A percentile compares a stretch with the other conserved stretches of the same genome.
Evolutionary conservation across 1,140 invertebrate species (phyloP).

Genomic region (Babylonia areolata): DNA sequence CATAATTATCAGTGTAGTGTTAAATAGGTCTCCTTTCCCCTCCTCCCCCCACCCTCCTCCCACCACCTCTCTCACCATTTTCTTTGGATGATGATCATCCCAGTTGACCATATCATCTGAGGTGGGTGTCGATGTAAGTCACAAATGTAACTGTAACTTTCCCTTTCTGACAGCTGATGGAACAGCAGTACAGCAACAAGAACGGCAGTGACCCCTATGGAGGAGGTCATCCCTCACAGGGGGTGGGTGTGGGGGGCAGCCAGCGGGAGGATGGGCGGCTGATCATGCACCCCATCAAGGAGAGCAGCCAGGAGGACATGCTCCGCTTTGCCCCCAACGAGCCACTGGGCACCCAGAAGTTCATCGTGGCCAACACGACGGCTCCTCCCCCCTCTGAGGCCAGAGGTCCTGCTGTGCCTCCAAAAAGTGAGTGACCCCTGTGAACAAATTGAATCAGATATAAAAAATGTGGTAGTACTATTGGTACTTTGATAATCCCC

Average conservation of each 20-base stretch:
- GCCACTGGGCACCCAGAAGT: constrained; percentile 19
- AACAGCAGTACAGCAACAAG: constrained; percentile 11
- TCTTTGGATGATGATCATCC: too few relatives aligned
- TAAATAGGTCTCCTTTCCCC: too few relatives aligned
- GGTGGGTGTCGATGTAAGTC: too few relatives aligned
- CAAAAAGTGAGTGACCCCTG: constrained; percentile 50
- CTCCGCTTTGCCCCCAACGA: constrained; percentile 42
- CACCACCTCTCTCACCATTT: too few relatives aligned
- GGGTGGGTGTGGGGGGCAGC: neutral
- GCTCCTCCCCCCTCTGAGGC: neutral
- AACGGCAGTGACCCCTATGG: neutral
- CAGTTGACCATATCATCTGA: too few relatives aligned
- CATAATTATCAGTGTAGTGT: too few relatives aligned
- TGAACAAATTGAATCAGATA: too few relatives aligned
- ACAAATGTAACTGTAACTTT: too few relatives aligned
- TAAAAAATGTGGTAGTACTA: too few relatives aligned
- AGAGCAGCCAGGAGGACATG: constrained; percentile 54
- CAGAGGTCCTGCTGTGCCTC: constrained; percentile 45
- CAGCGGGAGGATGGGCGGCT: constrained; percentile 27
- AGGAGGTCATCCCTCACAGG: neutral
- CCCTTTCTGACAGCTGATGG: too few relatives aligned
- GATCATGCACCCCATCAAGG: constrained; percentile 55
- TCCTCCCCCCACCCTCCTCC: too few relatives aligned
- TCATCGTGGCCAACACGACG: neutral
- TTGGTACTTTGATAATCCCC: too few relatives aligned